Conservation (phyloP, 2,888 invertebrate species). For the Stenotaenia linearis region DNA sequence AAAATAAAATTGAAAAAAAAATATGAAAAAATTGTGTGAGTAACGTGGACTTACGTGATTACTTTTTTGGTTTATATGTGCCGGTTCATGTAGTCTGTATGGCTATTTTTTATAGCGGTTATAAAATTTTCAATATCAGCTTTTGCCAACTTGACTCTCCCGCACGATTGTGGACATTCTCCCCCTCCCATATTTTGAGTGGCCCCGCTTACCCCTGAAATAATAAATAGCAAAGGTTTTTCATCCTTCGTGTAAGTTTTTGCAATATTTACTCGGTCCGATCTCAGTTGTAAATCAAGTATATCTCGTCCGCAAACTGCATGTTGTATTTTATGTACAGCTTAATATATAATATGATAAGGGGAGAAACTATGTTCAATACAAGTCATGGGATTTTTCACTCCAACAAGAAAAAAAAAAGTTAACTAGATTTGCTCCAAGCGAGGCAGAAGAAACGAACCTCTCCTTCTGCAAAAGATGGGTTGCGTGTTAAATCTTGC, state of each 20-base stretch:
- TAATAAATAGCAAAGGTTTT: constrained; percentile 26
- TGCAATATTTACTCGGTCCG: constrained; percentile 19
- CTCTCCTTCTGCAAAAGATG: constrained; percentile 4
- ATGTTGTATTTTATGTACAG: constrained; percentile 15
- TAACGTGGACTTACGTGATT: not conserved
- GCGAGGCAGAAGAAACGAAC: constrained; percentile 14
- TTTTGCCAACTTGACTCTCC: constrained; percentile 12
- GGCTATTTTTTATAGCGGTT: constrained; percentile 13
- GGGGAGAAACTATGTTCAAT: not conserved
- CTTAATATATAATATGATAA: constrained; percentile 24
- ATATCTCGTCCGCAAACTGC: constrained; percentile 10
- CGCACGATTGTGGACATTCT: constrained; percentile 12
- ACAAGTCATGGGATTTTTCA: not conserved
- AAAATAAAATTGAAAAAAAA: not conserved
- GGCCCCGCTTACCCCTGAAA: constrained; percentile 14
- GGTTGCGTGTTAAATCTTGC: constrained; percentile 19
- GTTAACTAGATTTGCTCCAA: constrained; percentile 12
- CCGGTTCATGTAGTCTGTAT: not conserved
- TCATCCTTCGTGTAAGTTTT: not conserved
- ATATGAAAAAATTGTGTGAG: not conserved
- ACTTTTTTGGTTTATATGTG: constrained; percentile 11
- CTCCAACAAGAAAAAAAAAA: not conserved
- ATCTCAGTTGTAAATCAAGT: constrained; percentile 16
- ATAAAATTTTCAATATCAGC: constrained; percentile 26
- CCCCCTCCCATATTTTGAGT: not conserved